These are phyloP conservation scores for Ctena decussata DNA, from an alignment of 2,888 invertebrate species.

Conservation along the genomic window DNA sequence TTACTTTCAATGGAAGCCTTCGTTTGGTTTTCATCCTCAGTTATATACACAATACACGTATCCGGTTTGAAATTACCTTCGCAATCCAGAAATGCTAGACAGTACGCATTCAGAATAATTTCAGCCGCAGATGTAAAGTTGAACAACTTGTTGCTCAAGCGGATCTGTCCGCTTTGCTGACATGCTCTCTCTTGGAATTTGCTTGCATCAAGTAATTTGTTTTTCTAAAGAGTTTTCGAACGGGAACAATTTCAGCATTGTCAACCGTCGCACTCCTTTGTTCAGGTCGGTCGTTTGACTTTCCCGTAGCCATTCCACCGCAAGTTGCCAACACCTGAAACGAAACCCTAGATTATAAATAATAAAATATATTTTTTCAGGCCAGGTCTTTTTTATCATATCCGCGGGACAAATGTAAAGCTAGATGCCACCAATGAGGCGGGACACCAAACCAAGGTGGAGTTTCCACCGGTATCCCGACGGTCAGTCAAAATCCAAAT, in stretches of 20 bases:
- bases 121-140: not conserved
- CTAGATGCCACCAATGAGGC: not conserved
- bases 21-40: too few species aligned
- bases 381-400: not conserved
- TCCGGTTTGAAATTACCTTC: too few species aligned
- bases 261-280: not conserved
- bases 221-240: not conserved
- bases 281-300: not conserved
- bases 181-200: not conserved
- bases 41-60: too few species aligned
- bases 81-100: too few species aligned
- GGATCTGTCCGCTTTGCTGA: not conserved
- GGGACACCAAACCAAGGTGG: not conserved
- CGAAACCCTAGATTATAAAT: not conserved
- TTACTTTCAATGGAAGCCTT: too few species aligned
- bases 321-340: not conserved
- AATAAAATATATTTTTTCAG: not conserved
- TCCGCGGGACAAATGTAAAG: not conserved
- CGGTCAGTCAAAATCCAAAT: not conserved
- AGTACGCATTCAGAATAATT: too few species aligned
- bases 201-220: not conserved
- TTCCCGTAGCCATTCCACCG: not conserved
- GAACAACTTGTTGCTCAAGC: not conserved
- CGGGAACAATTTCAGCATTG: not conserved
- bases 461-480: not conserved